Conservation (phyloP, 2,797 vertebrate species). For the Microctenopoma lineatum region DNA sequence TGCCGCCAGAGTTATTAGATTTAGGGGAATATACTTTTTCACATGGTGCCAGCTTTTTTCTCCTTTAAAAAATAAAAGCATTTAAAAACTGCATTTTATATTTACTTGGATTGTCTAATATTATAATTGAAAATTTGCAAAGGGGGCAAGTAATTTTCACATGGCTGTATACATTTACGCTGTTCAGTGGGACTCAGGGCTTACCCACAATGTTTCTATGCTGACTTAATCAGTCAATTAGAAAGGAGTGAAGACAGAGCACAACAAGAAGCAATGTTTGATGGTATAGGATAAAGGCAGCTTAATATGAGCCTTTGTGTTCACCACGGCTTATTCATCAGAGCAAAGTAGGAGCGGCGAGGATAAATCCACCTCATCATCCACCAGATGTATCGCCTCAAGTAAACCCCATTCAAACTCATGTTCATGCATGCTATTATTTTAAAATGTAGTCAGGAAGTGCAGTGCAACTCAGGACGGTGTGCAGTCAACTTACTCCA, state of each 20-base stretch:
- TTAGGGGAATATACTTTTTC: too few species aligned
- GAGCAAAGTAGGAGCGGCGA: constrained; percentile 43
- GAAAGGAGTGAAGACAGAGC: constrained; percentile 50
- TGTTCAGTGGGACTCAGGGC: constrained; percentile 36
- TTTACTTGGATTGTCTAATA: too few species aligned
- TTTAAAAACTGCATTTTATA: too few species aligned
- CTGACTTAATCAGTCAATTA: constrained; percentile 59
- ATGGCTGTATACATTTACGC: constrained; percentile 14
- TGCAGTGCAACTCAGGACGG: constrained; percentile 7
- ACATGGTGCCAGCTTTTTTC: too few species aligned
- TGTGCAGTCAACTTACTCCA: constrained; percentile 22
- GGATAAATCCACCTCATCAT: constrained; percentile 66
- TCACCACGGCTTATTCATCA: constrained; percentile 62
- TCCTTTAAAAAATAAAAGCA: too few species aligned
- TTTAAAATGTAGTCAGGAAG: constrained; percentile 48
- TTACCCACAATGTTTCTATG: constrained; percentile 39
- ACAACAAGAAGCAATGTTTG: constrained; percentile 66
- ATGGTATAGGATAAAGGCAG: constrained; percentile 40
- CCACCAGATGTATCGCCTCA: constrained; percentile 56
- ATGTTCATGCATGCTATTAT: constrained; percentile 54
- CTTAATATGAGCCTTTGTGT: constrained; percentile 68
- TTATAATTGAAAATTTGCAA: too few species aligned
- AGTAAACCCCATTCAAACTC: constrained; percentile 56
- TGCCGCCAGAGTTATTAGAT: too few species aligned
- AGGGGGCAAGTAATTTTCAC: too few species aligned